phyloP scores from a whole-genome alignment of 2,888 invertebrate genomes.

The Acleris emargana region DNA sequence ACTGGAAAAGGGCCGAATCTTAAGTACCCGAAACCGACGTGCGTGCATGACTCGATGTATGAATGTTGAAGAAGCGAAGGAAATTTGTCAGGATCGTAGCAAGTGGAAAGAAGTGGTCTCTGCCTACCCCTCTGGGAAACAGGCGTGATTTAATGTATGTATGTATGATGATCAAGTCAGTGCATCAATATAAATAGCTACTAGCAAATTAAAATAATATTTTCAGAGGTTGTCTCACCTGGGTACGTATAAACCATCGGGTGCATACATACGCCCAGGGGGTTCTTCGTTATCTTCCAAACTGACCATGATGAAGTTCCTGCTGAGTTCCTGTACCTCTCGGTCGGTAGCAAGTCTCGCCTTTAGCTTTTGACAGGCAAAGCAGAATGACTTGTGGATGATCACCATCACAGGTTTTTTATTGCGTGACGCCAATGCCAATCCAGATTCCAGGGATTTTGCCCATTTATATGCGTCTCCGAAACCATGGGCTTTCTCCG shows the following conservation, averaged over 20 bases:
- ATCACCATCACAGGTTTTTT: conserved; percentile 86
- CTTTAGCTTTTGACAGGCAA: conserved; percentile 85
- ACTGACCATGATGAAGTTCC: conserved; percentile 87
- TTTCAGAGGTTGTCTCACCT: conserved; percentile 54
- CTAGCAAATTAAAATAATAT: too few species aligned
- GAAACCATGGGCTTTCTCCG: conserved; percentile 58
- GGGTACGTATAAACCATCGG: conserved; percentile 87
- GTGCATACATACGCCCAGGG: conserved; percentile 74
- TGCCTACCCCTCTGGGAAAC: too few species aligned
- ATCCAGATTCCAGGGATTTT: conserved; percentile 71
- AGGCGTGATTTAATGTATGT: too few species aligned
- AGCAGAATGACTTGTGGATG: conserved; percentile 87
- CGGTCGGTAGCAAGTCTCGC: conserved; percentile 83
- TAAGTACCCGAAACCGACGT: too few species aligned
- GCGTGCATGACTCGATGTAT: too few species aligned
- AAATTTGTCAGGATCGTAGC: too few species aligned
- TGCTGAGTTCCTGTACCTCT: conserved; percentile 82
- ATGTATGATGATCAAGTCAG: too few species aligned
- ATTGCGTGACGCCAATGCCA: conserved; percentile 67
- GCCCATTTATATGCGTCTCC: conserved; percentile 76
- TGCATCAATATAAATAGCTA: too few species aligned
- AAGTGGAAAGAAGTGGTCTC: too few species aligned
- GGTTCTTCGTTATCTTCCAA: conserved; percentile 84
- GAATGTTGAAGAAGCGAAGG: too few species aligned
- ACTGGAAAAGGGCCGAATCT: too few species aligned